phyloP scores from a whole-genome alignment of 1,140 invertebrate genomes.

The Oryctes rhinoceros region DNA sequence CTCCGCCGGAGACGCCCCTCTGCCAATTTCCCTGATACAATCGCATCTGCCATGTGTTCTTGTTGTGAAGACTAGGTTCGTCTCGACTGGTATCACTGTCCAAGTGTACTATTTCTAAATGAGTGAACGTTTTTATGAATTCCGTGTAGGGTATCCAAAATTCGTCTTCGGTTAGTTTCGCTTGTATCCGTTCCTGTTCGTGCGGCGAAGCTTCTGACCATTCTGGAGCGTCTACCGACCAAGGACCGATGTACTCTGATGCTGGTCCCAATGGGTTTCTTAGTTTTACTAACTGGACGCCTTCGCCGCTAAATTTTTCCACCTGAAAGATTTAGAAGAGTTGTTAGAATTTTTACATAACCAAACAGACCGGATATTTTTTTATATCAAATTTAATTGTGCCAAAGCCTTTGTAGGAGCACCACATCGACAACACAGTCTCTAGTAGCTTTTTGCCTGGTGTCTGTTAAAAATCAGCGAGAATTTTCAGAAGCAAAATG shows the following conservation, averaged over 20 bases:
- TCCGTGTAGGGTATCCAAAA: constrained; percentile 90
- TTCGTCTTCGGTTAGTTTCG: constrained; percentile 67
- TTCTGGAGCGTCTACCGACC: constrained; percentile 74
- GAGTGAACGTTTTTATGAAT: constrained; percentile 84
- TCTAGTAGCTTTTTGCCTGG: too few relatives aligned
- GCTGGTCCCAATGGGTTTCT: constrained; percentile 75
- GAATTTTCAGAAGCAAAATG: too few relatives aligned
- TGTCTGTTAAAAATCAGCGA: too few relatives aligned
- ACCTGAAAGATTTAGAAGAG: constrained; percentile 60
- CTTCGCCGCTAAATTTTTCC: constrained; percentile 77
- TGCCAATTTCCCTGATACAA: constrained; percentile 89
- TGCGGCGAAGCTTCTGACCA: constrained; percentile 79
- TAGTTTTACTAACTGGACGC: constrained; percentile 76
- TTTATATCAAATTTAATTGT: too few relatives aligned
- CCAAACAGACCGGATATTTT: too few relatives aligned
- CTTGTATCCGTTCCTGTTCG: constrained; percentile 76
- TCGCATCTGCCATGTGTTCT: constrained; percentile 85
- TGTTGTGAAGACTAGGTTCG: constrained; percentile 81
- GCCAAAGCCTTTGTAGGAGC: too few relatives aligned
- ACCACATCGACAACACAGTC: too few relatives aligned
- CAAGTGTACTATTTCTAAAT: constrained; percentile 86
- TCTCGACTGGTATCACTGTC: constrained; percentile 86
- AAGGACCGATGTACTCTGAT: constrained; percentile 76
- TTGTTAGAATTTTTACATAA: not conserved
- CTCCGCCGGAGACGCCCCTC: constrained; percentile 87